Percentiles rank a stretch among this genome's conserved stretches.
Conservation (phyloP, 2,797 vertebrate genomes). For the Tympanoctomys barrerae region DNA sequence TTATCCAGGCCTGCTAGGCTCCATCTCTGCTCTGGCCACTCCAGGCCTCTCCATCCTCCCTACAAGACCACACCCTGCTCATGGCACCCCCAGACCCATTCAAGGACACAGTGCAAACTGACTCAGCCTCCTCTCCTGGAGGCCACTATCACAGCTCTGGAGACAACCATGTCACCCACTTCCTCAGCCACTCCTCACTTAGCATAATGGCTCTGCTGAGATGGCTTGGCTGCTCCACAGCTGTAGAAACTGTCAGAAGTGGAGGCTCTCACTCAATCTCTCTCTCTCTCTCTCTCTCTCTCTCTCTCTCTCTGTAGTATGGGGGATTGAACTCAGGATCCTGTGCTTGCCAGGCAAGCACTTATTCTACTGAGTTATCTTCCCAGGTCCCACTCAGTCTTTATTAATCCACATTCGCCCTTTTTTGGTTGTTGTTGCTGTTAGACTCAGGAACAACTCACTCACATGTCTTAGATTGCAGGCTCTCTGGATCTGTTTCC, state of each 20-base stretch:
- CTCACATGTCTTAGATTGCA: rapidly evolving
- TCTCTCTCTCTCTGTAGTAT: too few species aligned
- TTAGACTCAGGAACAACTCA: neutral
- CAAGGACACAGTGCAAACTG: neutral
- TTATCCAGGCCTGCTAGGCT: neutral
- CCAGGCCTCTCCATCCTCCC: neutral
- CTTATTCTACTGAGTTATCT: too few species aligned
- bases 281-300: too few species aligned
- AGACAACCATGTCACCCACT: neutral
- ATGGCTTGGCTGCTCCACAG: neutral
- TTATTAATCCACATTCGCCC: neutral
- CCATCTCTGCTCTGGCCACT: neutral
- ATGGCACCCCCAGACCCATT: neutral
- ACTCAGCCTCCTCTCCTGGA: neutral
- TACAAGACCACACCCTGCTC: neutral
- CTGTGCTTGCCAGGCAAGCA: too few species aligned
- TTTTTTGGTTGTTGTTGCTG: neutral
- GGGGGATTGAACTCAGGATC: too few species aligned
- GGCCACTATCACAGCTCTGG: neutral
- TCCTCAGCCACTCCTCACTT: too few species aligned
- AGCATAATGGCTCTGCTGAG: neutral
- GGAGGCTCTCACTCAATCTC: neutral
- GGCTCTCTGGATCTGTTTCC: neutral
- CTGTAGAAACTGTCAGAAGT: neutral
- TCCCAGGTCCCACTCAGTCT: neutral